A percentile compares a stretch with the other conserved stretches of the same genome.
Conservation (phyloP, 2,113 vertebrate species). For the Rhadina sibilatrix region DNA sequence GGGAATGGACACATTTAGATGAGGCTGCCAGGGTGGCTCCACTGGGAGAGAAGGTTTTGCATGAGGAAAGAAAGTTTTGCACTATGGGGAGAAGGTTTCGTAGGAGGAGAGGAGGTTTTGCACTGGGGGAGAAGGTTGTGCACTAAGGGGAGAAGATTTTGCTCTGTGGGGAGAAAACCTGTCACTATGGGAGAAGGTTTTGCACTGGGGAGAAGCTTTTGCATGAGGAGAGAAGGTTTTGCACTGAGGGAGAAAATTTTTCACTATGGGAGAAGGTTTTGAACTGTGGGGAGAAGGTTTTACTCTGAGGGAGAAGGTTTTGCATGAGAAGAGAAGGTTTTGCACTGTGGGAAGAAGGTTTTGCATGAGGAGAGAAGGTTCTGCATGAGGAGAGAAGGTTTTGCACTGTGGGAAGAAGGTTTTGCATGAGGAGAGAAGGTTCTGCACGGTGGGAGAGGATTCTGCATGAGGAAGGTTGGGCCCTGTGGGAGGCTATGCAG, state of each 20-base stretch:
- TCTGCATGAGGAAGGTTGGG: too few species aligned
- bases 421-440: not conserved
- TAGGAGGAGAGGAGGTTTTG: not conserved
- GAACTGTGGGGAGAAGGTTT: not conserved
- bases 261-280: too few species aligned
- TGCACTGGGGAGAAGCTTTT: not conserved
- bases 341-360: not conserved
- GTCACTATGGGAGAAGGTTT: not conserved
- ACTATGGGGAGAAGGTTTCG: not conserved
- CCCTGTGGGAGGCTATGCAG: accelerated
- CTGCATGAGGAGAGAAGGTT: not conserved
- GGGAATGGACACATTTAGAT: not conserved
- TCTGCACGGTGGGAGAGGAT: not conserved
- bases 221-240: not conserved
- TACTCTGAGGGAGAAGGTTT: too few species aligned
- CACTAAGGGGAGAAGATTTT: not conserved
- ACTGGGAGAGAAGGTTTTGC: not conserved
- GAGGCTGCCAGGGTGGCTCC: not conserved
- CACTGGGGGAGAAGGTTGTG: not conserved
- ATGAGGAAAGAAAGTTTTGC: not conserved
- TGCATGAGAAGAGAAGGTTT: not conserved
- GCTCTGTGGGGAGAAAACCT: too few species aligned
- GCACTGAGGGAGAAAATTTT: not conserved
- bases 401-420: not conserved
- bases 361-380: not conserved